Base-by-base conservation (phyloP, 2,888 invertebrate genomes). In the Platycnemis pennipes region DNA sequence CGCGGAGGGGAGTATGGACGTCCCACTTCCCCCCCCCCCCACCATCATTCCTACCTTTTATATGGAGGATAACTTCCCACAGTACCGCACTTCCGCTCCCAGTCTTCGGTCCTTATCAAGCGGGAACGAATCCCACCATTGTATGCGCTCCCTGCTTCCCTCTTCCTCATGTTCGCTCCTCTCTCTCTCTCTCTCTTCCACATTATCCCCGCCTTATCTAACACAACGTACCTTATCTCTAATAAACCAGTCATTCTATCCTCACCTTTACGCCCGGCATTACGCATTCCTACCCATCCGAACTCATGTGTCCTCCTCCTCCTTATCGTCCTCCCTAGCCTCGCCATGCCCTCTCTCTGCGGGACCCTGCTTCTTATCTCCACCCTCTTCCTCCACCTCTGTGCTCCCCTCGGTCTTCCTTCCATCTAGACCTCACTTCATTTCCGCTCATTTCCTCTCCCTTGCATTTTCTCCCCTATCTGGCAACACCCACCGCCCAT, bases 391-490 rank as follows among this genome's bases (percentile, higher is more conserved):
- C 69, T 31, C 31, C 31, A 2, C 31, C 69, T 31, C 69, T 69
- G 5, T 69, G 11, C 19, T 19, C 49, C 31, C 69, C 63, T 22
- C 63, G 13, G 31, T 69, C n/a, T n/a, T 31, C 69, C 49, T 19
- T 31, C 69, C 69, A 69, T 69, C 69, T 31, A n/a, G 69, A 31
- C 31, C 69, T 69, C 69, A 31, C 69, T 69, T 69, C 69, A 69
- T 69, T 69, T 69, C 69, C 69, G 69, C 69, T 69, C 69, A 69
- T 69, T 69, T 69, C 69, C 69, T 69, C 69, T 5, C 49, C 31
- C 69, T 31, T 69, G 69, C 31, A 31, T 31, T 31, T 22, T 31
- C 8, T 69, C 69, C 69, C 69, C 69, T 69, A 31, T n/a, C 69
- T 63, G 5, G 5, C 49, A 8, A 31, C 69, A 7, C 69, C 69